Conservation (phyloP, 2,888 invertebrate genomes). For the Carcina quercana region DNA sequence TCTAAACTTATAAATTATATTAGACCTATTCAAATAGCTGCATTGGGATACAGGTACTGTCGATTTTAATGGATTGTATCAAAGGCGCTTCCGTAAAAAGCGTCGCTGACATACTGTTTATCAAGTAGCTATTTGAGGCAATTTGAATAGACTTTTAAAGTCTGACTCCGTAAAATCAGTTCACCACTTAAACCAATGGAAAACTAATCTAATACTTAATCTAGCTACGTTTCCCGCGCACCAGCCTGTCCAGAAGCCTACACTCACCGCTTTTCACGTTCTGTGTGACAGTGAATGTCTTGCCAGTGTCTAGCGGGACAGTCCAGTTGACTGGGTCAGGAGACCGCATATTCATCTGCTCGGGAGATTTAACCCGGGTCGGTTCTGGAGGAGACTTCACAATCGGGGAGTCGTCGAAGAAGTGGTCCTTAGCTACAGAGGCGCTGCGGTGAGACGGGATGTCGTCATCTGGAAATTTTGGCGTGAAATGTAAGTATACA, state of each 20-base stretch:
- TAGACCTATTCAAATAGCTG: too few relatives aligned
- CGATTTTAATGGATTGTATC: too few relatives aligned
- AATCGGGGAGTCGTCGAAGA: conserved; percentile 75
- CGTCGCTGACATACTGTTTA: too few relatives aligned
- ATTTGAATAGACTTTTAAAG: too few relatives aligned
- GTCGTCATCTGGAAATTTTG: conserved; percentile 55
- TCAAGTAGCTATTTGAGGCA: too few relatives aligned
- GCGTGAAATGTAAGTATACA: background rate
- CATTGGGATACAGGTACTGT: too few relatives aligned
- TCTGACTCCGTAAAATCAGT: conserved; percentile 27
- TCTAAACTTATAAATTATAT: too few relatives aligned
- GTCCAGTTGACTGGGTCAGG: conserved; percentile 97
- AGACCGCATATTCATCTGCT: conserved; percentile 93
- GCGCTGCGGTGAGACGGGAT: conserved; percentile 66
- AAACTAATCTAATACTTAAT: conserved; percentile 20
- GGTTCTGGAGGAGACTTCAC: conserved; percentile 96
- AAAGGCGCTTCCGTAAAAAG: too few relatives aligned
- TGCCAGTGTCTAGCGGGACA: conserved; percentile 93
- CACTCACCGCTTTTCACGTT: conserved; percentile 82
- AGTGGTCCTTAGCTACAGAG: conserved; percentile 68
- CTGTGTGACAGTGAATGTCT: conserved; percentile 94
- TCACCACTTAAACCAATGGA: conserved; percentile 17
- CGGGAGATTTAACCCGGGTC: conserved; percentile 93
- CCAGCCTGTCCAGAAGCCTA: conserved; percentile 35
- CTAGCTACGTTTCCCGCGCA: conserved; percentile 44